Evolutionary conservation across 2,113 vertebrate genomes (phyloP).

Genomic region (Oncorhynchus tshawytscha): DNA sequence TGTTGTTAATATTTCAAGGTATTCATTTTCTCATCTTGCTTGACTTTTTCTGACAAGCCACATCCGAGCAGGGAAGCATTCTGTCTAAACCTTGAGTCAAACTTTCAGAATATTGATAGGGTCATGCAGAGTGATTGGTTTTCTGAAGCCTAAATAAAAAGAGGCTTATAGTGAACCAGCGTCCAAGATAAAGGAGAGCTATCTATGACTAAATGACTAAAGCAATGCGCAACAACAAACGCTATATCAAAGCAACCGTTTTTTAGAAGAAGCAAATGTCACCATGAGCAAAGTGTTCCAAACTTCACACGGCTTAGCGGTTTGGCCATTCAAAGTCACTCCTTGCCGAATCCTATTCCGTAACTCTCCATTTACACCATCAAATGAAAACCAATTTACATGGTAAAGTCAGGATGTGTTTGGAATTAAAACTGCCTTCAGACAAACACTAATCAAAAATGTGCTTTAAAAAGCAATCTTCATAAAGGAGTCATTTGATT

Average conservation of each 20-base stretch:
- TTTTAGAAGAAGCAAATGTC: background rate
- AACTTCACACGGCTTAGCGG: background rate
- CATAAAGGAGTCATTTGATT: slow-evolving; percentile 11
- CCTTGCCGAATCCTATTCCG: background rate
- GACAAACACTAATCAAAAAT: background rate
- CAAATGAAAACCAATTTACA: background rate
- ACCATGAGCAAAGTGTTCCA: background rate
- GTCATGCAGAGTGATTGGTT: background rate
- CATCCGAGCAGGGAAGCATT: background rate
- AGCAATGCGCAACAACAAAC: background rate
- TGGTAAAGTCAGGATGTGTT: background rate
- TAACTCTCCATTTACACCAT: background rate
- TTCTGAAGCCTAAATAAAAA: background rate
- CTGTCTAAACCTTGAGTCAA: background rate
- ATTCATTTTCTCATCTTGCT: background rate
- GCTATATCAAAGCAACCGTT: too few relatives aligned
- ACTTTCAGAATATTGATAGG: background rate
- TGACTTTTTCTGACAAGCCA: background rate
- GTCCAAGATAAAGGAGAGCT: background rate
- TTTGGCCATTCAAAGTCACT: background rate
- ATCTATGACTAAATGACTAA: background rate
- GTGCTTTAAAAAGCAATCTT: background rate
- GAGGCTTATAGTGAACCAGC: slow-evolving; percentile 3
- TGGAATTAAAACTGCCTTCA: background rate
- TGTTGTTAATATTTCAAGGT: background rate